These are phyloP conservation scores for Eleginops maclovinus DNA, from an alignment of 2,113 vertebrate species.

Conservation along the genomic window DNA sequence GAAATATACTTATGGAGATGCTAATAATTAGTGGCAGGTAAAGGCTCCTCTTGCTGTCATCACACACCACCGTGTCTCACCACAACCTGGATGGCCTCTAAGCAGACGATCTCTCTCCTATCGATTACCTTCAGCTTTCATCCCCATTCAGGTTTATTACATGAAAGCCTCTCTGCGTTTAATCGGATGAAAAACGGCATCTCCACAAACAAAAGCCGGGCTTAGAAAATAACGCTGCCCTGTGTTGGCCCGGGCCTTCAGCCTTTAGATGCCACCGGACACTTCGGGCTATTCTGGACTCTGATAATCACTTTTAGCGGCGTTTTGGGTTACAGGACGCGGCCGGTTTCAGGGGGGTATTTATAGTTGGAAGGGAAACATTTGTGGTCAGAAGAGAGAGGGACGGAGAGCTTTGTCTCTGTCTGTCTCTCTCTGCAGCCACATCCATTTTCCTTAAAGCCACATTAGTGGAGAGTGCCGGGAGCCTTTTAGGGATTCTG, in stretches of 20 bases:
- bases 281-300: slow-evolving; percentile 69
- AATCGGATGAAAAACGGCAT: slow-evolving; percentile 62
- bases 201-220: slow-evolving; percentile 52
- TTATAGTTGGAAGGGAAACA: slow-evolving; percentile 76
- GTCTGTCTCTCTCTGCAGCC: slow-evolving; percentile 38
- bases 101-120: slow-evolving; percentile 25
- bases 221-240: slow-evolving; percentile 50
- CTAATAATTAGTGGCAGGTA: not conserved
- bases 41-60: slow-evolving; percentile 12
- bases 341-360: slow-evolving; percentile 65
- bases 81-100: slow-evolving; percentile 49
- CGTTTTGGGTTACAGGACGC: slow-evolving; percentile 71
- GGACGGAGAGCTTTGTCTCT: slow-evolving; percentile 57
- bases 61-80: slow-evolving; percentile 42
- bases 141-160: slow-evolving; percentile 64
- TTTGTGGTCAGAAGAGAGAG: slow-evolving; percentile 64
- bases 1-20: not conserved
- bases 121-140: slow-evolving; percentile 59
- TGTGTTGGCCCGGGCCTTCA: slow-evolving; percentile 5
- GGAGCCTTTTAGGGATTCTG: slow-evolving; percentile 3
- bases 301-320: slow-evolving; percentile 67
- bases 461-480: not conserved
- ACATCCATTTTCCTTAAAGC: slow-evolving; percentile 52
- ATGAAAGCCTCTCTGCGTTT: slow-evolving; percentile 56
- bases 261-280: slow-evolving; percentile 58